Percentiles rank a stretch among this genome's conserved stretches.
phyloP scores from a whole-genome alignment of 2,113 vertebrate species.

The Oostethus manadensis region DNA sequence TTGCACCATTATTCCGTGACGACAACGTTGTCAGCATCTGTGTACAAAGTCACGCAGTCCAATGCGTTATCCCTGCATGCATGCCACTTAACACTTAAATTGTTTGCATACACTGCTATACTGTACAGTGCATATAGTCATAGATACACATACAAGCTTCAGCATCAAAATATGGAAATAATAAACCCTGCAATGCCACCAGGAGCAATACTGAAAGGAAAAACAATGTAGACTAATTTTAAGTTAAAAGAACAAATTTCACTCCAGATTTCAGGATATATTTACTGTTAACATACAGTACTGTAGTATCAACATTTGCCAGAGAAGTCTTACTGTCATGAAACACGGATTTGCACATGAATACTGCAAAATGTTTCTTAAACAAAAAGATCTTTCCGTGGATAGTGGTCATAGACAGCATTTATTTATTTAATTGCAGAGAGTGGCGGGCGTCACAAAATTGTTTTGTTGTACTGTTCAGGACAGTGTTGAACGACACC shows the following conservation, averaged over 20 bases:
- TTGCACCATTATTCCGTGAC: conserved; percentile 75
- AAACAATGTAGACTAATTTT: conserved; percentile 46
- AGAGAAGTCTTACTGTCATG: conserved; percentile 9
- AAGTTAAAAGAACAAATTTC: too few relatives aligned
- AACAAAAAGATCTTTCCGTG: conserved; percentile 38
- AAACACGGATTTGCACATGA: conserved; percentile 47
- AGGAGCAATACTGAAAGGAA: conserved; percentile 49
- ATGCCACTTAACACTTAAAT: conserved; percentile 36
- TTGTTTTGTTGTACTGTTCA: neutral
- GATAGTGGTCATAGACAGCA: neutral
- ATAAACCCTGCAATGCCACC: conserved; percentile 74
- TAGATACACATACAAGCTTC: conserved; percentile 36
- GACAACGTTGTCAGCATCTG: conserved; percentile 57
- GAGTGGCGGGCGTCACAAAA: neutral
- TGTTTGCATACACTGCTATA: conserved; percentile 59
- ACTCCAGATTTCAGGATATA: too few relatives aligned
- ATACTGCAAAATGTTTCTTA: conserved; percentile 49
- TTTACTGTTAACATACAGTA: conserved; percentile 7
- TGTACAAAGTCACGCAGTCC: conserved; percentile 66
- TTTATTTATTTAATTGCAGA: neutral
- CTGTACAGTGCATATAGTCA: conserved; percentile 62
- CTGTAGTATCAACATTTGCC: too few relatives aligned
- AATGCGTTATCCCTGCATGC: conserved; percentile 60
- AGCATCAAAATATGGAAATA: conserved; percentile 53
- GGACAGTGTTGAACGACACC: neutral